These are phyloP conservation scores for Mylabris sibirica DNA, from an alignment of 2,888 invertebrate genomes.

Conservation along the genomic window DNA sequence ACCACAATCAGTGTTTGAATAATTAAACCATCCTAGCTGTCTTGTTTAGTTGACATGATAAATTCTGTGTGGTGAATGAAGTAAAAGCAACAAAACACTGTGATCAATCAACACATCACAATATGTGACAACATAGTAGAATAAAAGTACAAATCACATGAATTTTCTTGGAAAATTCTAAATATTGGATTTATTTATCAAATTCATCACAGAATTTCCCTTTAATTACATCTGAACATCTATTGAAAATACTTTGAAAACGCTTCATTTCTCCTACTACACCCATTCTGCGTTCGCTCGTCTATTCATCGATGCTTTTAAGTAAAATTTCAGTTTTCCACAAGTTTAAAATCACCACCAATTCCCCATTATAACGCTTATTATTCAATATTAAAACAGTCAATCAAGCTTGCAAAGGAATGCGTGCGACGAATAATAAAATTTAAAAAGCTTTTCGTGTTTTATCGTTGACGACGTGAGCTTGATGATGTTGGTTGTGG, in stretches of 20 bases:
- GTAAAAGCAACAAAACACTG: constrained; percentile 33
- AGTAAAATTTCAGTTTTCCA: constrained; percentile 41
- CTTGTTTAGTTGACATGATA: constrained; percentile 35
- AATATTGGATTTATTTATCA: neutral
- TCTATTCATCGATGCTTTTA: constrained; percentile 13
- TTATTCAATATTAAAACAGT: constrained; percentile 52
- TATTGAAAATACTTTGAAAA: constrained; percentile 2
- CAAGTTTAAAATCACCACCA: constrained; percentile 11
- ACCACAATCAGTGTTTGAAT: constrained; percentile 23
- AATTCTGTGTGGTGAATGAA: constrained; percentile 37
- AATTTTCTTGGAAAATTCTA: neutral
- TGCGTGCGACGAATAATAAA: constrained; percentile 55
- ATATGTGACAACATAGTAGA: constrained; percentile 31
- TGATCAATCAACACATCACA: constrained; percentile 34
- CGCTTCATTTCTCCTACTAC: neutral
- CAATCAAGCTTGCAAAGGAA: constrained; percentile 51
- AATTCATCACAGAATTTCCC: neutral
- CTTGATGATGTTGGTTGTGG: constrained; percentile 35
- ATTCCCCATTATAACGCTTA: constrained; percentile 41
- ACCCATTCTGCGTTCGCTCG: neutral
- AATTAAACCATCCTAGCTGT: constrained; percentile 30
- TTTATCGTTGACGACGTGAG: constrained; percentile 46
- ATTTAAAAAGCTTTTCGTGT: constrained; percentile 57
- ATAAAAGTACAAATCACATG: constrained; percentile 16
- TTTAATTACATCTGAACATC: constrained; percentile 4